Base-by-base conservation (phyloP, 2,888 invertebrate genomes). In the Chymomyza procnemis region DNA sequence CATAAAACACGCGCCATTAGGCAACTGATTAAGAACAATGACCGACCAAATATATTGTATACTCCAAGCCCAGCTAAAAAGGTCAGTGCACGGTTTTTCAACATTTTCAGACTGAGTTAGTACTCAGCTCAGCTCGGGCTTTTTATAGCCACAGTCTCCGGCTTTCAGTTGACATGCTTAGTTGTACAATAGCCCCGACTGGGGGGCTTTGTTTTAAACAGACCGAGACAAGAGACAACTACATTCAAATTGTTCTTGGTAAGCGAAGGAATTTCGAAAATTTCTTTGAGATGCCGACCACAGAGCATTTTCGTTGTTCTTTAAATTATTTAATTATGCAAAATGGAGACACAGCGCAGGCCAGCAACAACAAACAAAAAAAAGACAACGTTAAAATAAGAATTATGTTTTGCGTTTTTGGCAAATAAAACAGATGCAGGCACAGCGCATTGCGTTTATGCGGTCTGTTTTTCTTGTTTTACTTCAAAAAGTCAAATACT, bases 241-340 rank as follows among this genome's bases (percentile, higher is more conserved):
- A n/a, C n/a, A n/a, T n/a, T n/a, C n/a, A n/a, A n/a, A n/a, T n/a
- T n/a, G n/a, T n/a, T n/a, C 12, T 12, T 12, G 6, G 12, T 12
- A 41, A 41, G 18, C 14, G 18, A 50, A 50, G n/a, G 9, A 18
- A 50, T 50, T 50, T 50, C 8, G 1, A 9, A 50, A 50, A 16
- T 18, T 8, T 18, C 18, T 50, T 50, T 18, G 0, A 50, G 48
- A 50, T 1, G 14, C 18, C 48, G 18, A 16, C 12, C 56, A 22
- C 59, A 59, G 59, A 48, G 66, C 70, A 75, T 77, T 82, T 73
- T 83, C 74, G 64, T 80, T 56, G 64, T 66, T 52, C 59, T 57
- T 48, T 61, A 63, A 57, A 71, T 63, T 70, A 80, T 83, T 87
- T 80, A 83, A 83, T 83, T 85, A 83, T 83, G 84, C 71, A 80